Conservation (phyloP, 1,140 invertebrate genomes). For the Orussus abietinus region DNA sequence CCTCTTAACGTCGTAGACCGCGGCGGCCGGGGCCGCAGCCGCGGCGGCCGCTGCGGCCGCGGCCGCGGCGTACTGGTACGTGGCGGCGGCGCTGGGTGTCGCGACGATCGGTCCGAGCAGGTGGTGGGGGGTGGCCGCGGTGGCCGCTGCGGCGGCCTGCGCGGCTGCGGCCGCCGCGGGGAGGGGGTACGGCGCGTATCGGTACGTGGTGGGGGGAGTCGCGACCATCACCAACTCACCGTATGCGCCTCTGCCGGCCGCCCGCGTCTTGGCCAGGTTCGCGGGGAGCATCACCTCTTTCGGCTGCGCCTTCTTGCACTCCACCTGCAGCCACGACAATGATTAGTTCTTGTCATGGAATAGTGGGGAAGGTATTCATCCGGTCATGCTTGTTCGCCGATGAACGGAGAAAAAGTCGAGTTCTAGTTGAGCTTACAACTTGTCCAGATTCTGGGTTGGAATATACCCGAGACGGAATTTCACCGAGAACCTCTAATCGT, state of each 20-base stretch:
- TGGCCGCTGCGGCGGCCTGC: slow-evolving; percentile 46
- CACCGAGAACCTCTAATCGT: no score
- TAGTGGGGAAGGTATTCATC: no score
- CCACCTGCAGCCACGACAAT: slow-evolving; percentile 91
- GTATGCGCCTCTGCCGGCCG: slow-evolving; percentile 86
- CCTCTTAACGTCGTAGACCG: slow-evolving; percentile 56
- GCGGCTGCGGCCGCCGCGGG: slow-evolving; percentile 38
- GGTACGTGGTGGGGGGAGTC: slow-evolving; percentile 59
- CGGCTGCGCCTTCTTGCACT: slow-evolving; percentile 99
- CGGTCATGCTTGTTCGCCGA: no score
- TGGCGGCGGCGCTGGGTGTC: slow-evolving; percentile 54
- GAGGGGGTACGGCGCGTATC: slow-evolving; percentile 59
- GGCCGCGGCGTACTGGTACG: slow-evolving; percentile 50
- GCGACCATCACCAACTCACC: slow-evolving; percentile 90
- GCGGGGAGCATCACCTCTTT: slow-evolving; percentile 99
- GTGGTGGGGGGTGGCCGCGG: slow-evolving; percentile 48
- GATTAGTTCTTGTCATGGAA: no score
- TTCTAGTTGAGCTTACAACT: no score
- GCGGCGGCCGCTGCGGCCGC: slow-evolving; percentile 40
- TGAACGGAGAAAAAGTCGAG: no score
- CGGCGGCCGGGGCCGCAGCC: slow-evolving; percentile 46
- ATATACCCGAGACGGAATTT: no score
- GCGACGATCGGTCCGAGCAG: slow-evolving; percentile 52
- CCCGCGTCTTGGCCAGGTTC: slow-evolving; percentile 88
- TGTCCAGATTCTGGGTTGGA: no score